Base-by-base conservation (phyloP, 2,797 vertebrate species). In the Buphagus erythrorhynchus region DNA sequence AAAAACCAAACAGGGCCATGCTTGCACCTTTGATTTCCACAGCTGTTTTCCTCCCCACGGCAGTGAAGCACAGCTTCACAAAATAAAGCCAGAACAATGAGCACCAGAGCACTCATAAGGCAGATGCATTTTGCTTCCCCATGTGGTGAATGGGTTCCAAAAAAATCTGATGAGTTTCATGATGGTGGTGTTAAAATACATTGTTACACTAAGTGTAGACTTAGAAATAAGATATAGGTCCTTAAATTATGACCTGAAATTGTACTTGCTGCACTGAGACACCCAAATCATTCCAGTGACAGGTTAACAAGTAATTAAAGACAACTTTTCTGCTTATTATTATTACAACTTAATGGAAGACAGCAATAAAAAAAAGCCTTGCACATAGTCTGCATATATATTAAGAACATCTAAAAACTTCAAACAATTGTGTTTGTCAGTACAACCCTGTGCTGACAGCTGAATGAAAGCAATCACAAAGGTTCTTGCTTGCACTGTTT, bases 401-500 rank as follows among this genome's bases (percentile, higher is more conserved):
- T 51, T 87, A 94, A 85, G 65, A 86, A 88, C 48, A 91, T 78
- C 81, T 80, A 72, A 91, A 51, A 93, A 77, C 80, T 89, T 96
- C 75, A 86, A 90, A 95, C 76, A 66, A 58, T 16, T 28, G 2
- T 59, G 46, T 92, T 89, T 76, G 95, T 81, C 74, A 93, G 86
- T 33, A 94, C 68, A 92, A 54, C 13, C 54, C 48, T 9, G 14
- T 59, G 58, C 54, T 87, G 89, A 89, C 90, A 94, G 68, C 75
- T 66, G 36, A 88, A 93, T 42, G n/a, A 88, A 95, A 88, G 63
- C 52, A 77, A n/a, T 33, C 88, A 86, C 52, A 86, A 72, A 93
- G 58, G 20, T 45, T 68, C 51, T 76, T 88, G 38, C 80, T 86
- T 89, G 68, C 62, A 85, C 6, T 8, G 22, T 62, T 92, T 85